phyloP scores from a whole-genome alignment of 2,797 vertebrate species.

The Sebastes kiyomatsui region DNA sequence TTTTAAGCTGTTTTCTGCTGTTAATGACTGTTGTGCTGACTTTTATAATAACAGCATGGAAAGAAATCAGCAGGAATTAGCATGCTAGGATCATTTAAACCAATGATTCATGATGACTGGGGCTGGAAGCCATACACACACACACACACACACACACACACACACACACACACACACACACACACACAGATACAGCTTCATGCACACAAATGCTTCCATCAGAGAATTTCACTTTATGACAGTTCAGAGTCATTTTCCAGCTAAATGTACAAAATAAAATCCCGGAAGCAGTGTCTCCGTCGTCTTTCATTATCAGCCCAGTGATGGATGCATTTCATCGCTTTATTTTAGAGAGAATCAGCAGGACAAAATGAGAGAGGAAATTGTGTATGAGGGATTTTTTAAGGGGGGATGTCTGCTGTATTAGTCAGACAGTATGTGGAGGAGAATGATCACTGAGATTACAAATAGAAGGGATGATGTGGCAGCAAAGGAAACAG shows the following conservation, averaged over 20 bases:
- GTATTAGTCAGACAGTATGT: constrained; percentile 23
- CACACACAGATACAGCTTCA: constrained; percentile 21
- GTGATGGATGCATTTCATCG: constrained; percentile 64
- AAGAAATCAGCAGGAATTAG: constrained; percentile 79
- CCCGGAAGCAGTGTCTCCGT: constrained; percentile 63
- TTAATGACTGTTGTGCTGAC: constrained; percentile 78
- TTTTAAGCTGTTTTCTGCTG: constrained; percentile 76
- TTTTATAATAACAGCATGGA: constrained; percentile 79
- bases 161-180: not conserved
- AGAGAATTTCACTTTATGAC: constrained; percentile 65
- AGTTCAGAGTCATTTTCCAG: constrained; percentile 72
- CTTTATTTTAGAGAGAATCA: constrained; percentile 56
- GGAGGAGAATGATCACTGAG: constrained; percentile 26
- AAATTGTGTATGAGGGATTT: constrained; percentile 36
- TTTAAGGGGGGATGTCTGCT: constrained; percentile 24
- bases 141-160: not conserved
- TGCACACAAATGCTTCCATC: constrained; percentile 48
- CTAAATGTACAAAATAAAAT: constrained; percentile 73
- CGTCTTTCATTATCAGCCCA: constrained; percentile 63
- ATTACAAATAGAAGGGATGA: constrained; percentile 17
- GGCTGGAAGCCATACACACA: constrained; percentile 62
- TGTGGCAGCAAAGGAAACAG: constrained; percentile 14
- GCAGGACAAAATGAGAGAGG: constrained; percentile 59
- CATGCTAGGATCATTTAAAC: constrained; percentile 80
- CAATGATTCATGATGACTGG: constrained; percentile 76